Evolutionary conservation across 2,888 invertebrate species (phyloP), one percentile per base, ranked within the genome.

Genomic region (Linnaemya tessellans): DNA sequence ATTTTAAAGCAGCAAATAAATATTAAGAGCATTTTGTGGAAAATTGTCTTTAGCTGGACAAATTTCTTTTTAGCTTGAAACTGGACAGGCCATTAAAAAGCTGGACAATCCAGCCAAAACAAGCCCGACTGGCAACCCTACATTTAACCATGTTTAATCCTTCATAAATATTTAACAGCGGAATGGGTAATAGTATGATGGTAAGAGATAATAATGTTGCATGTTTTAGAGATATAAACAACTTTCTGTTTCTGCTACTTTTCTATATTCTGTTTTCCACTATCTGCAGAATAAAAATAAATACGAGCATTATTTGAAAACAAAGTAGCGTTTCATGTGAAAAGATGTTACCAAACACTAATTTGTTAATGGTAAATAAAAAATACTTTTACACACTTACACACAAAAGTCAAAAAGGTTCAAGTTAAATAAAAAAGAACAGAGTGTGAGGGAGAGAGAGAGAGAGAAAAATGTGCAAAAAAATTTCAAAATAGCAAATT

Each of bases 391-490:
- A 38, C 56, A 77, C n/a, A 13, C 51, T 89, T 89, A n/a, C 58
- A 67, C 87, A 89, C 88, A 89, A 75, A 75, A 80, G 84, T 83
- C 79, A 83, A 75, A 89, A 90, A 87, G 88, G 86, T 88, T 88
- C 84, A 75, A 30, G 56, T 65, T 64, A 77, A 77, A 64, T 65
- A 43, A 71, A 64, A 65, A n/a, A 43, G 20, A 25, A 35, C 5
- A 30, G 68, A 7, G n/a, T n/a, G n/a, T n/a, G 13, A 58, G 7
- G 15, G 15, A 35, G 30, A 30, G 30, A 30, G 41, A 77, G 65
- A 56, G 74, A 1, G 60, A 38, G n/a, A 20, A 46, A 46, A 58
- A 77, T 65, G 81, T 78, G n/a, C 58, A 71, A 74, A 30, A 30
- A 30, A 2, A 30, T 30, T 30, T 30, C 41, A 41, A 49, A 58